Evolutionary conservation across 2,888 invertebrate genomes (phyloP).

Genomic region (Monochamus alternatus): DNA sequence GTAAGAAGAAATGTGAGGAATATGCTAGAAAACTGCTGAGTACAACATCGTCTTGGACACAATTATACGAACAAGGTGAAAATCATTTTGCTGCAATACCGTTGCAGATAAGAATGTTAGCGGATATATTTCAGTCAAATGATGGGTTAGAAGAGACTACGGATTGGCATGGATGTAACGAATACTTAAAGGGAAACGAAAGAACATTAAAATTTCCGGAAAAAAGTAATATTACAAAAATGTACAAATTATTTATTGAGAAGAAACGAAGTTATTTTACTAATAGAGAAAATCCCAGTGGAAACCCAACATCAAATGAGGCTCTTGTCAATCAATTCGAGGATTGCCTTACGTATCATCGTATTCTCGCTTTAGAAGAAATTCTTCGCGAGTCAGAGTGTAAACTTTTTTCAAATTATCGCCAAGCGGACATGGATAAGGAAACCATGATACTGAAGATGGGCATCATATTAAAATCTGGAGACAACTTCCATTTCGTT

Average conservation of each 20-base stretch:
- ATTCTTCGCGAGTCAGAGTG: too few species aligned
- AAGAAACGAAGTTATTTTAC: not conserved
- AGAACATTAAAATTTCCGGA: not conserved
- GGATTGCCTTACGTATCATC: not conserved
- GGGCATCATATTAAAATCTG: conserved; percentile 6
- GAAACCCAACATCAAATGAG: not conserved
- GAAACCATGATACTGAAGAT: not conserved
- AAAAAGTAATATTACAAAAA: not conserved
- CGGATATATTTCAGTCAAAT: not conserved
- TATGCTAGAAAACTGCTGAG: not conserved
- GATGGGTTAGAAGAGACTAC: not conserved
- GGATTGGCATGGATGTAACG: not conserved
- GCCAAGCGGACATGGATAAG: too few species aligned
- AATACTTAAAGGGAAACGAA: not conserved
- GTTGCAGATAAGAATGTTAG: not conserved
- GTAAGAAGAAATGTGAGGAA: not conserved
- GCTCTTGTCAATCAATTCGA: not conserved
- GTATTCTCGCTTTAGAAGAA: not conserved
- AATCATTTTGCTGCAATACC: too few species aligned
- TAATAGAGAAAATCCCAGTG: too few species aligned
- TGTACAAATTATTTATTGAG: not conserved
- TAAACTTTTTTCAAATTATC: too few species aligned
- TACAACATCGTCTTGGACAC: too few species aligned
- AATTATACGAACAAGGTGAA: too few species aligned
- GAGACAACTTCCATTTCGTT: conserved; percentile 1